These are phyloP conservation scores for Lerema accius DNA, from an alignment of 1,140 invertebrate species.

Conservation along the genomic window DNA sequence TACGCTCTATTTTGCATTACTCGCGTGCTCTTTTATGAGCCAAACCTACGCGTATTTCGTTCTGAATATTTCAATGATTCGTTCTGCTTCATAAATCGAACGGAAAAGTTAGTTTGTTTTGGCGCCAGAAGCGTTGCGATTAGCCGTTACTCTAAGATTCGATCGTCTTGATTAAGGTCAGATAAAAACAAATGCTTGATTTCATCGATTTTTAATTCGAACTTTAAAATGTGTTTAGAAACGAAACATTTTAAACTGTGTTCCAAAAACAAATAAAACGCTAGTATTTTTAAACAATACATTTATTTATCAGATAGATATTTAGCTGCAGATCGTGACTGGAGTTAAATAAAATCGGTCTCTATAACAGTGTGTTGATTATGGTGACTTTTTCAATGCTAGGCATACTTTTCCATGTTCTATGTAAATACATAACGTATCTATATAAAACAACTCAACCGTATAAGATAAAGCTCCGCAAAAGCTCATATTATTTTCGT, in stretches of 20 bases:
- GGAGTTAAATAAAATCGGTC: background rate
- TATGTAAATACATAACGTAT: no score
- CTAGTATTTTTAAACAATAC: background rate
- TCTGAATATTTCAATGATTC: no score
- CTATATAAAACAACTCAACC: slow-evolving; percentile 3
- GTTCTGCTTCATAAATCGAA: background rate
- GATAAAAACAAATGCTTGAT: background rate
- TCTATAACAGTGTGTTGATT: background rate
- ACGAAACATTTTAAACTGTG: background rate
- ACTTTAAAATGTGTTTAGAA: background rate
- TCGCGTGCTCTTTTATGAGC: no score
- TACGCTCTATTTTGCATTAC: background rate
- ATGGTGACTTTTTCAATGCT: background rate
- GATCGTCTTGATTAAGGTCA: background rate
- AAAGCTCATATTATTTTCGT: no score
- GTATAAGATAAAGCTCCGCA: no score
- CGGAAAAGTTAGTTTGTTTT: slow-evolving; percentile 3
- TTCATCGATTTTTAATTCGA: background rate
- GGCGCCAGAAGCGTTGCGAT: background rate
- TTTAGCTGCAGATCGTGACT: background rate
- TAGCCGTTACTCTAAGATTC: slow-evolving; percentile 1
- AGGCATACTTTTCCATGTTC: background rate
- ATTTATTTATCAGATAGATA: background rate
- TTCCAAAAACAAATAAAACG: background rate
- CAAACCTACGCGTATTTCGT: no score